These are phyloP conservation scores for Diadumene lineata DNA, from an alignment of 92 coral and sea anemone species.

Conservation along the genomic window DNA sequence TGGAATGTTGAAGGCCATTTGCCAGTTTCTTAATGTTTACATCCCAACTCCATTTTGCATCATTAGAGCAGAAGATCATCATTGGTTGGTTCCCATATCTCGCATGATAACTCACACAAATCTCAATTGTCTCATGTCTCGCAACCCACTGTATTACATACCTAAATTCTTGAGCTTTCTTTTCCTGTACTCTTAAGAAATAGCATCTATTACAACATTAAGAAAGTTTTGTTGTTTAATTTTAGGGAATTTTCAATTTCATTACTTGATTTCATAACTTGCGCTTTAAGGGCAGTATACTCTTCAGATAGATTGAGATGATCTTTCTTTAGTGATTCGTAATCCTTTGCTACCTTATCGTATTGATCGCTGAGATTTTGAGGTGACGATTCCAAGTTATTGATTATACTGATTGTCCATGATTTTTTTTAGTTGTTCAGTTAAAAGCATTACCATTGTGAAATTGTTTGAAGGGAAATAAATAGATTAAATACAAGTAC, in stretches of 20 bases:
- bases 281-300: background rate
- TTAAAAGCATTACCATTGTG: background rate
- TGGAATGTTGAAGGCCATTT: conserved; percentile 71
- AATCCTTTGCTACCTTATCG: background rate
- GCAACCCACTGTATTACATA: conserved; percentile 51
- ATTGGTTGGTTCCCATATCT: conserved; percentile 53
- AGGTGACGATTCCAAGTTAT: background rate
- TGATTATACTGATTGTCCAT: background rate
- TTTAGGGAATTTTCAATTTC: background rate
- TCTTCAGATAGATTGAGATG: background rate
- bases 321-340: background rate
- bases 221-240: conserved; percentile 48
- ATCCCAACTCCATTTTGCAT: conserved; percentile 72
- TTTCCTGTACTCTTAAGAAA: conserved; percentile 49
- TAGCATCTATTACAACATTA: conserved; percentile 37
- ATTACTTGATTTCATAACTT: background rate
- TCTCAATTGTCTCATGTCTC: conserved; percentile 42
- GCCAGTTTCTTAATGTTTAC: conserved; percentile 63
- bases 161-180: conserved; percentile 43
- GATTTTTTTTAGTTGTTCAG: background rate
- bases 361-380: background rate
- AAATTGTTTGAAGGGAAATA: background rate
- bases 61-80: conserved; percentile 48
- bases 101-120: conserved; percentile 46
- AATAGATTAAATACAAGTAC: background rate